Evolutionary conservation across 1,140 invertebrate species (phyloP).

Genomic region (Zaprionus vittiger): DNA sequence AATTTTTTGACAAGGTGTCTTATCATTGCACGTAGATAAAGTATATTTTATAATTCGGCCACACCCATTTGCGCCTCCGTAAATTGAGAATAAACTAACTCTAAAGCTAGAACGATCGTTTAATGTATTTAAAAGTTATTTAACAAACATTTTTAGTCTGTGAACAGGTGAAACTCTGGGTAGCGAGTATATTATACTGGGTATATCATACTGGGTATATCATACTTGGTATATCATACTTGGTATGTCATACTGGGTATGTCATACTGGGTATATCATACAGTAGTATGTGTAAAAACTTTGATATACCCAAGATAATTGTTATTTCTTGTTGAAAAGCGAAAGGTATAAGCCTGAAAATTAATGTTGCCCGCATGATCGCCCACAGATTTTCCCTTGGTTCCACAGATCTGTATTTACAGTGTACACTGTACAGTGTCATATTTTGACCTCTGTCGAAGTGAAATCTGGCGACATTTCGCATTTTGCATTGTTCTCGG

Average conservation of each 20-base stretch:
- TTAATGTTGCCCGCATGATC: not conserved
- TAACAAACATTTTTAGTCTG: too few species aligned
- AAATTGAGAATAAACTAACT: not conserved
- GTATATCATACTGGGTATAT: too few species aligned
- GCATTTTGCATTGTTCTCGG: constrained; percentile 59
- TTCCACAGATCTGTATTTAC: not conserved
- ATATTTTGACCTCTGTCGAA: constrained; percentile 14
- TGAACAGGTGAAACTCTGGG: too few species aligned
- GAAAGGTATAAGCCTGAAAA: not conserved
- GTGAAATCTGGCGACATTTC: constrained; percentile 29
- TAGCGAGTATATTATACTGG: too few species aligned
- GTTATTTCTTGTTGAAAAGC: not conserved
- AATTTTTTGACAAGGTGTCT: not conserved
- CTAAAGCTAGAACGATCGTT: too few species aligned
- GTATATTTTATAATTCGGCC: too few species aligned
- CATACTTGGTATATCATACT: too few species aligned
- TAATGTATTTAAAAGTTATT: too few species aligned
- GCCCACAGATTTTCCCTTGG: not conserved
- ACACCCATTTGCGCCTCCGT: not conserved
- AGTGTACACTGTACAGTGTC: not conserved
- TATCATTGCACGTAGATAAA: not conserved
- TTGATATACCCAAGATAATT: too few species aligned
- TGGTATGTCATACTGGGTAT: too few species aligned
- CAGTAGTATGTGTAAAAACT: too few species aligned
- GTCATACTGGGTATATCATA: too few species aligned